These are phyloP conservation scores for Muscicapa adusta DNA, from an alignment of 2,113 vertebrate species.

Conservation along the genomic window DNA sequence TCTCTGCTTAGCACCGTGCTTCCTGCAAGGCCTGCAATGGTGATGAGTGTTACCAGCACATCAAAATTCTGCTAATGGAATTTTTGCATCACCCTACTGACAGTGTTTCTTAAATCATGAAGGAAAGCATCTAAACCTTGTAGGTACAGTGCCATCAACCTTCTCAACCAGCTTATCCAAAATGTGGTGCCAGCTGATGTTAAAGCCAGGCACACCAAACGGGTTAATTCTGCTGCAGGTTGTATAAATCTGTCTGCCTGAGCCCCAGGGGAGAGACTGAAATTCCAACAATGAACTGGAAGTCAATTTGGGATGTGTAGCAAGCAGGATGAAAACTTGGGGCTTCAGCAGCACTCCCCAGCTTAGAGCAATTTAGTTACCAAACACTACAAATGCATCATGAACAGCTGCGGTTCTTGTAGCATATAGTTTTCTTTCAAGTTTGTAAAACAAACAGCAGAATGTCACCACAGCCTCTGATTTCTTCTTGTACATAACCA, in stretches of 20 bases:
- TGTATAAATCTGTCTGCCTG: background rate
- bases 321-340: background rate
- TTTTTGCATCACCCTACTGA: fast-evolving
- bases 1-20: background rate
- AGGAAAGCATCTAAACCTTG: background rate
- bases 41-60: background rate
- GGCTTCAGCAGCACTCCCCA: background rate
- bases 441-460: slow-evolving; percentile 63
- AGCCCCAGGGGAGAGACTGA: background rate
- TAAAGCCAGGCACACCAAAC: fast-evolving
- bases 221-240: background rate
- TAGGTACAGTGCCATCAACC: background rate
- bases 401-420: slow-evolving; percentile 9
- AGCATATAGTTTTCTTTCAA: slow-evolving; percentile 47
- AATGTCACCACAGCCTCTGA: slow-evolving; percentile 62
- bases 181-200: fast-evolving
- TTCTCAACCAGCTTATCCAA: background rate
- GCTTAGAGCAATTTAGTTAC: background rate
- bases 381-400: background rate
- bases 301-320: background rate
- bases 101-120: background rate
- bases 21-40: background rate
- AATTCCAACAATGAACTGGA: background rate
- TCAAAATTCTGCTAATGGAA: background rate
- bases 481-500: slow-evolving; percentile 52